Base-by-base conservation (phyloP, 2,888 invertebrate species). In the Harpalus rubripes region DNA sequence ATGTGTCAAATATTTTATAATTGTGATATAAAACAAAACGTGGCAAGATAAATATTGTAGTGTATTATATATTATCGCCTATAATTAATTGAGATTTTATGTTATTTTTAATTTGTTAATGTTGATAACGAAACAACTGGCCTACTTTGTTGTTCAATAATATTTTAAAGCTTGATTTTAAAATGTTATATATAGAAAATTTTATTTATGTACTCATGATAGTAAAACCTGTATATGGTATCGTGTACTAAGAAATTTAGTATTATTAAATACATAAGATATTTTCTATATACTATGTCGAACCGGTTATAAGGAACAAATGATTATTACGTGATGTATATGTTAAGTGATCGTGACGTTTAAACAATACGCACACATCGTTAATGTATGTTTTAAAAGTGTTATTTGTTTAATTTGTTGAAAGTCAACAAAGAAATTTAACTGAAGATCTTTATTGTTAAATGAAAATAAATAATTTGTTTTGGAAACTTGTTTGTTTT, bases 1-100 rank as follows among this genome's bases (percentile, higher is more conserved):
- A 89, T 89, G 90, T 90, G 90, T 90, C 90, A 90, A 90, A 90
- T 89, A 88, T 89, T 88, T 89, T 89, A 89, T 84, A 44, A 84
- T 84, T 90, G 90, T 90, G 90, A 90, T 90, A 90, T 89, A 85
- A 86, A 74, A 82, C 63, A 65, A 63, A 72, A 52, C 52, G 68
- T 65, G 56, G 59, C 72, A 58, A 56, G 39, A 74, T 59, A 58
- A 82, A 82, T 56, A 68, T 39, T 59, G 59, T 72, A 82, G 32
- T 82, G 82, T 82, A 82, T 81, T 81, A 81, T 74, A 82, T 68
- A 61, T 82, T 39, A 74, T 81, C 16, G 72, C 72, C 72, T 82
- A 74, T 44, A 39, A 74, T 74, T 72, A 82, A 74, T 74, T 82
- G 74, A 82, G 82, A 82, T 82, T 82, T 82, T 81, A 81, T 74